A percentile compares a stretch with the other conserved stretches of the same genome.
phyloP scores from a whole-genome alignment of 2,113 vertebrate species.

The Aplodontia rufa region DNA sequence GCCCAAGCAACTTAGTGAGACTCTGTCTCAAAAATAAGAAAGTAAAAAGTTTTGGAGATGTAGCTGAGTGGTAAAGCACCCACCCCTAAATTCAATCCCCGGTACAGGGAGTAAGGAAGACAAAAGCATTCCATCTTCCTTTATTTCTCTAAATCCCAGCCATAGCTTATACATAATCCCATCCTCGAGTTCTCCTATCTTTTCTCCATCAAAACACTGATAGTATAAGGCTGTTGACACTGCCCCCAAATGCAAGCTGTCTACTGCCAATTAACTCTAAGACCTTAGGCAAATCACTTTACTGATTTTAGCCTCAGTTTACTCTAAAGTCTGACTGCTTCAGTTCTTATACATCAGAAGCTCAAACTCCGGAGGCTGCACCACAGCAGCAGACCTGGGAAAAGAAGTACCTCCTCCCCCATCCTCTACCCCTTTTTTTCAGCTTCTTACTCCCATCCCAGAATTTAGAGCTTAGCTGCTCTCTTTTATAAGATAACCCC shows the following conservation, averaged over 20 bases:
- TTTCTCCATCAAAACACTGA: neutral
- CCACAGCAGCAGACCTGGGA: neutral
- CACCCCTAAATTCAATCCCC: no score
- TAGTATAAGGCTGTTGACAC: neutral
- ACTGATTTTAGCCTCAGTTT: neutral
- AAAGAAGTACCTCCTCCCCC: neutral
- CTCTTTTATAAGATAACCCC: conserved; percentile 37
- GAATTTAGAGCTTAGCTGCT: conserved; percentile 52
- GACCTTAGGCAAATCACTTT: neutral
- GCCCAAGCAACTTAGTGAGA: no score
- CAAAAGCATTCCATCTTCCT: neutral
- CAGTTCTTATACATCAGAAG: neutral
- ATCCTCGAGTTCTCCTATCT: neutral
- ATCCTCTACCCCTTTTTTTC: neutral
- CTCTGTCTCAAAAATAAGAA: no score
- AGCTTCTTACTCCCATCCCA: neutral
- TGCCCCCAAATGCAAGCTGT: neutral
- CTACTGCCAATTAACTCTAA: neutral
- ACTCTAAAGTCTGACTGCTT: neutral
- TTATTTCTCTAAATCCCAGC: neutral
- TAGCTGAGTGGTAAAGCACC: no score
- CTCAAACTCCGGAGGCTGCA: neutral
- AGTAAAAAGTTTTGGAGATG: no score
- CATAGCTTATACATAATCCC: neutral
- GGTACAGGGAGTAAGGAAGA: no score